Conservation (phyloP, 1,140 invertebrate species). For the Atta texana region DNA sequence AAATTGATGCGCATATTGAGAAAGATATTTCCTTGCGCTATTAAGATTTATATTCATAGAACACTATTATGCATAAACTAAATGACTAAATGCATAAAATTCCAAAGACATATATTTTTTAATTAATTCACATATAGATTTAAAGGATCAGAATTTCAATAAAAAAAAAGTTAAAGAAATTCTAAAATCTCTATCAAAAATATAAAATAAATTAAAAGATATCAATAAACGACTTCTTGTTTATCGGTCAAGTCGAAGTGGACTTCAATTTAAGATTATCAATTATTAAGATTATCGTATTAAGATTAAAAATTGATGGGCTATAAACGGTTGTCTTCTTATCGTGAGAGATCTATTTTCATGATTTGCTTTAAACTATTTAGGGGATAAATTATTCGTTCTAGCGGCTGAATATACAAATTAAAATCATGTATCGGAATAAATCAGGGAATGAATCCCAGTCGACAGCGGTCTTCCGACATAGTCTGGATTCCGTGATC, state of each 20-base stretch:
- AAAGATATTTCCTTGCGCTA: neutral
- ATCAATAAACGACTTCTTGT: neutral
- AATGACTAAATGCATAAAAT: neutral
- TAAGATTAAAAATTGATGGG: slow-evolving; percentile 25
- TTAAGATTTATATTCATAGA: neutral
- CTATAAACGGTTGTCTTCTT: slow-evolving; percentile 30
- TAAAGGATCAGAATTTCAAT: neutral
- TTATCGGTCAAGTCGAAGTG: slow-evolving; percentile 18
- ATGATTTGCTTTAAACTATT: slow-evolving; percentile 1
- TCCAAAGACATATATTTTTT: neutral
- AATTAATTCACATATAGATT: neutral
- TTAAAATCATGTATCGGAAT: slow-evolving; percentile 46
- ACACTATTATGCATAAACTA: too few relatives aligned
- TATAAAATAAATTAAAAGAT: neutral
- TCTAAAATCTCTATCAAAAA: neutral
- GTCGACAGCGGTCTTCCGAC: slow-evolving; percentile 3
- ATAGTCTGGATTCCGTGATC: slow-evolving; percentile 41
- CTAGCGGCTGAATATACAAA: slow-evolving; percentile 26
- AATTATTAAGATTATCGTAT: slow-evolving; percentile 23
- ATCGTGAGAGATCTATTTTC: slow-evolving; percentile 23
- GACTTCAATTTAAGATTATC: neutral
- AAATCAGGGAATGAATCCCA: slow-evolving; percentile 36
- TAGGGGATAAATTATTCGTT: slow-evolving; percentile 1
- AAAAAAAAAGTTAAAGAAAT: neutral
- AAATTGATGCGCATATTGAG: neutral